These are phyloP conservation scores for Solea solea DNA, from an alignment of 2,113 vertebrate genomes.

Conservation along the genomic window DNA sequence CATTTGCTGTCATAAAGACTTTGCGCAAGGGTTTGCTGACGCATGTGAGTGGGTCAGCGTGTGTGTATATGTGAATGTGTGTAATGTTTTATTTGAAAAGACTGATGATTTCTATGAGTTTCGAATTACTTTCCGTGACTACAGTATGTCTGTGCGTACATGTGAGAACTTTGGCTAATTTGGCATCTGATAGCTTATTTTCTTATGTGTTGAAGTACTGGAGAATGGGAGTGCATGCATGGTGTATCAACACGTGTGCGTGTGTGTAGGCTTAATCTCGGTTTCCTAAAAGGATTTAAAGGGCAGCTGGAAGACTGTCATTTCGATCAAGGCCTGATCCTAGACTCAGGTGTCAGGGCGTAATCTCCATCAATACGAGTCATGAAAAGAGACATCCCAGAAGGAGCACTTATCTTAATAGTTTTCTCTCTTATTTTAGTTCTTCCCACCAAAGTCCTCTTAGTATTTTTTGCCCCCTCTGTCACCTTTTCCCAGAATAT, in stretches of 20 bases:
- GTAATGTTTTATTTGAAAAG: constrained; percentile 28
- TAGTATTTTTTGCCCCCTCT: not conserved
- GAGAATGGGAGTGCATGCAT: not conserved
- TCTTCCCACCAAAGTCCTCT: not conserved
- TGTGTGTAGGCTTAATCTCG: constrained; percentile 53
- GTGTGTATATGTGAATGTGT: constrained; percentile 15
- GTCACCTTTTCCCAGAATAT: constrained; percentile 15
- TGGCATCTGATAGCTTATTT: not conserved
- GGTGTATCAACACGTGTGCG: constrained; percentile 21
- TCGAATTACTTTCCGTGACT: not conserved
- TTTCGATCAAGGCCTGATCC: constrained; percentile 56
- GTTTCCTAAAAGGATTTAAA: constrained; percentile 75
- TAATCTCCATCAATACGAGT: constrained; percentile 59
- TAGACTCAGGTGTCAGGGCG: constrained; percentile 35
- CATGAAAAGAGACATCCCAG: constrained; percentile 14
- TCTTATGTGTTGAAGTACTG: not conserved
- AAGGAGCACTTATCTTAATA: constrained; percentile 13
- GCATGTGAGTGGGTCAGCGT: constrained; percentile 49
- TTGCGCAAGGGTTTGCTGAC: constrained; percentile 62
- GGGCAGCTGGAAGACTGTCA: constrained; percentile 49
- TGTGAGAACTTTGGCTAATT: not conserved
- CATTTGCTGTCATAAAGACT: constrained; percentile 45
- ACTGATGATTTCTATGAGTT: not conserved
- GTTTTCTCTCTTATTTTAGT: not conserved
- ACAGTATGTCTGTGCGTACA: not conserved